Base-by-base conservation (phyloP, 2,888 invertebrate genomes). In the Choreutis nemorana region DNA sequence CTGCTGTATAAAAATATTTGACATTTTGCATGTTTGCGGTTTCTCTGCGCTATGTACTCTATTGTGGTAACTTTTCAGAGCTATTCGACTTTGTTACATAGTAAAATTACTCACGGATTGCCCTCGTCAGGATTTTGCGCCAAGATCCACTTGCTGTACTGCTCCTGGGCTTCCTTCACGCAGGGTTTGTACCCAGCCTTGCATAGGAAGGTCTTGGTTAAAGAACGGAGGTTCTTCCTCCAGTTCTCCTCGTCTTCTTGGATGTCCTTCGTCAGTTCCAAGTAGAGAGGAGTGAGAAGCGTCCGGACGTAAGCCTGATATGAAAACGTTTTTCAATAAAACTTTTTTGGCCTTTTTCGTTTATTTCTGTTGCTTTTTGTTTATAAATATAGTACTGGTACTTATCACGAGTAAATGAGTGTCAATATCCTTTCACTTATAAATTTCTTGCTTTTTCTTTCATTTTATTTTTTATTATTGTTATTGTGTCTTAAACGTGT, bases 121-220 rank as follows among this genome's bases (percentile, higher is more conserved):
- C 89, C 87, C 47, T 85, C 86, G 60, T 90, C 89, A 4, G 91
- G 90, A 44, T 86, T 84, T 21, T 83, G 81, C 11, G 82, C 83
- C 25, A 83, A 80, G 84, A 90, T 87, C 92, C 93, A 93, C 42
- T 85, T 82, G 30, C 81, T 80, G 55, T 82, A 94, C 20, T 87
- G 86, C 2, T 80, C 75, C 47, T 87, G 87, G 0, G 92, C 90
- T 46, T 89, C 88, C 39, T 83, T 75, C 22, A 93, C 82, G 51
- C 93, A 94, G 0, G 90, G 89, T 34, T 82, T 81, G 62, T 90
- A 90, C 0, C 90, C 91, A 16, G 88, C 86, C 29, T 84, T 82
- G 46, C 90, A 90, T 16, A 91, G 77, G 66, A 90, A 89, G 4
- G 85, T 83, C 55, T 86, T 87, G 0, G 87, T 83, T 27, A 87